Evolutionary conservation across 2,888 invertebrate species (phyloP), one percentile per base, ranked within the genome.

Genomic region (Adelphocoris suturalis): DNA sequence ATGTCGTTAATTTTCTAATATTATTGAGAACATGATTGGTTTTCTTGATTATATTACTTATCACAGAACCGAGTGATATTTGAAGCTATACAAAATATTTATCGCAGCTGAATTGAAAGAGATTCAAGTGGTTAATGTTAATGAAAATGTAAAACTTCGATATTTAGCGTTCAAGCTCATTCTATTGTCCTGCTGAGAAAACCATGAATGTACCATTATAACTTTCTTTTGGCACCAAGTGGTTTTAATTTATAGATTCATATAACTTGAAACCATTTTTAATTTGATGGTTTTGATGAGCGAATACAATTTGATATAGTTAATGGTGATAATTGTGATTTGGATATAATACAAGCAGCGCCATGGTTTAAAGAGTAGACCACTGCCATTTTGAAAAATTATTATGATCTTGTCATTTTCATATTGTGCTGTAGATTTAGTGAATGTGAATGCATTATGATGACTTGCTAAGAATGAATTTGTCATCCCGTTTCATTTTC

Each of bases 351-450:
- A 7, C 37, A 37, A 68, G 52, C 52, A 52, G 16, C 9, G 68
- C 13, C 61, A 19, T 4, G n/a, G 23, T 23, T 68, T 37, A 37
- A 19, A 23, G 68, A 68, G 68, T 68, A 68, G 68, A 19, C 68
- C 68, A 68, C 68, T 68, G 68, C 68, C 68, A 23, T 68, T 68
- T 27, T 57, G 57, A n/a, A n/a, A 57, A 57, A 37, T 37, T 37
- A 37, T 37, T 37, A 37, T 37, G 37, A 37, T 37, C 37, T 57
- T 68, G 19, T 68, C 19, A 23, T 23, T 68, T 7, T 68, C 23
- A 23, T 68, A 61, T 61, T 19, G 61, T 61, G 61, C 27, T 11
- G 68, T 68, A 68, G 68, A 61, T 23, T 68, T 68, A 68, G 68
- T 68, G 68, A 13, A 68, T 68, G 68, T 68, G 68, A 68, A 23